A percentile compares a stretch with the other conserved stretches of the same genome.
Conservation (phyloP, 2,113 vertebrate genomes). For the Zeus faber region DNA sequence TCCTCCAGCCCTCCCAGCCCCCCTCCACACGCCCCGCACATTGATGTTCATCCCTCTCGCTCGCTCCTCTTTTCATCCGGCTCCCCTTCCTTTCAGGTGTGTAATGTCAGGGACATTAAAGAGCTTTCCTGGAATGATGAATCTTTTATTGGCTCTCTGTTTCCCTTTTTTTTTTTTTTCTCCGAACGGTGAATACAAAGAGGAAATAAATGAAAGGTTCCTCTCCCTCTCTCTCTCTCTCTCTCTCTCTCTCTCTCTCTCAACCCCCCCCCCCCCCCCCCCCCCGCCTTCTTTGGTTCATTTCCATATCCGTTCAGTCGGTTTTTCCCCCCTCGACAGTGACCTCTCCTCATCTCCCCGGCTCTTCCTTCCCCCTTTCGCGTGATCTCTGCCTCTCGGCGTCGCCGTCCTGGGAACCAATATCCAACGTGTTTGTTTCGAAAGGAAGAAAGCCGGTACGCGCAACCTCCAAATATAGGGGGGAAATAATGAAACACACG, state of each 20-base stretch:
- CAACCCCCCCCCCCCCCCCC: neutral
- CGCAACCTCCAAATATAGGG: too few relatives aligned
- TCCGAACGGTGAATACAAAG: conserved; percentile 75
- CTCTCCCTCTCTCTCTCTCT: conserved; percentile 38
- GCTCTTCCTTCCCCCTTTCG: conserved; percentile 29
- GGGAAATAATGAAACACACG: too few relatives aligned
- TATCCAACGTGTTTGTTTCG: too few relatives aligned
- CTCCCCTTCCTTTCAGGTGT: conserved; percentile 35
- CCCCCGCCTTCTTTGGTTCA: conserved; percentile 46
- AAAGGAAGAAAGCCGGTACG: too few relatives aligned
- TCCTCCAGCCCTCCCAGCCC: too few relatives aligned
- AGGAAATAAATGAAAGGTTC: conserved; percentile 50
- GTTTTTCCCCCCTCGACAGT: conserved; percentile 31
- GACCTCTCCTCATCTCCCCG: conserved; percentile 50
- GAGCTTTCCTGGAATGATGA: conserved; percentile 73
- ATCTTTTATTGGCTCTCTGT: conserved; percentile 73
- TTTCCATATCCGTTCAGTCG: conserved; percentile 70
- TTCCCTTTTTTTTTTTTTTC: conserved; percentile 34
- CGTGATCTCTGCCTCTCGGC: conserved; percentile 2
- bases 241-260: conserved; percentile 38
- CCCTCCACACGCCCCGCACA: too few relatives aligned
- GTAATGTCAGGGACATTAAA: conserved; percentile 71
- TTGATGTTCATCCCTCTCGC: too few relatives aligned
- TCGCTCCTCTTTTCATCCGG: neutral
- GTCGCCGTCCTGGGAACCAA: too few relatives aligned